These are phyloP conservation scores for Piliocolobus tephrosceles DNA, from an alignment of 2,113 vertebrate genomes.

Conservation along the genomic window DNA sequence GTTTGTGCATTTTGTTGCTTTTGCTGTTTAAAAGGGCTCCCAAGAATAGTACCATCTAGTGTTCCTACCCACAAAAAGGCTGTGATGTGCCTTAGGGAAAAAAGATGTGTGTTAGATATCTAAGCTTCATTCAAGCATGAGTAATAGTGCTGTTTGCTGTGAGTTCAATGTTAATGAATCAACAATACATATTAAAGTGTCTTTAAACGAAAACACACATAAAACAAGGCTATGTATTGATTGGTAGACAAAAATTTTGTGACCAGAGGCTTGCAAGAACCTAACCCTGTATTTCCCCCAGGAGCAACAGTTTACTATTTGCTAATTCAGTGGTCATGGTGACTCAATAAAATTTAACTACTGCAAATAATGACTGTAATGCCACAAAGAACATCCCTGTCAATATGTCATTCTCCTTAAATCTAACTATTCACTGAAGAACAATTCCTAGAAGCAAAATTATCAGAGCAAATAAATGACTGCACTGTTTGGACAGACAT, in stretches of 20 bases:
- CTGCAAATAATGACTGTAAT: background rate
- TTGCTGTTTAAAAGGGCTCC: background rate
- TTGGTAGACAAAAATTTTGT: background rate
- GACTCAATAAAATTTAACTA: background rate
- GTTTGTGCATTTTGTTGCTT: background rate
- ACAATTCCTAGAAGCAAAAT: constrained; percentile 14
- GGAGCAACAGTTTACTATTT: background rate
- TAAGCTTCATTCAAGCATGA: background rate
- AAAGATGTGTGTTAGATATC: background rate
- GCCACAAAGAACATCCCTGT: background rate
- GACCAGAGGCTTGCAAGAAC: background rate
- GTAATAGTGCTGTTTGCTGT: background rate
- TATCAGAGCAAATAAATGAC: background rate
- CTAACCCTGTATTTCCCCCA: background rate
- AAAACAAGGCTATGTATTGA: background rate
- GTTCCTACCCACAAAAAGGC: background rate
- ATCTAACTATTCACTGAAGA: background rate
- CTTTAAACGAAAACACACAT: background rate
- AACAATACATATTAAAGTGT: background rate
- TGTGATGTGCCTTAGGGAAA: background rate
- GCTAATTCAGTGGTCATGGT: background rate
- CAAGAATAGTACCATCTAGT: background rate
- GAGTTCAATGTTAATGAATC: background rate
- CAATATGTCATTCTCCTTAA: background rate
- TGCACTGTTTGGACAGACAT: background rate